Base-by-base conservation (phyloP, 2,888 invertebrate genomes). In the Tribolium freemani region DNA sequence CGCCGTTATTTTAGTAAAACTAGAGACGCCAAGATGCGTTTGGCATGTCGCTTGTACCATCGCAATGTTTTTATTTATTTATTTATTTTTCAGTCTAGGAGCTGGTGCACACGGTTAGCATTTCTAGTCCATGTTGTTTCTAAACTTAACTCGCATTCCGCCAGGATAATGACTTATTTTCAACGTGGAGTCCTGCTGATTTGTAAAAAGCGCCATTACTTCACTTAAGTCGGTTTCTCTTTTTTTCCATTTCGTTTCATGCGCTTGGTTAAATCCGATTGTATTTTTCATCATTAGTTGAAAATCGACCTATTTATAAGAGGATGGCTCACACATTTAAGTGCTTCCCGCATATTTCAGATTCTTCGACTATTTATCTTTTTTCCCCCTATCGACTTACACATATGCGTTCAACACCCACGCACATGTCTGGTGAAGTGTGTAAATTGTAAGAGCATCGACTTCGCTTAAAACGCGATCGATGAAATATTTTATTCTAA, bases 21-120 rank as follows among this genome's bases (percentile, higher is more conserved):
- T 69, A 53, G 46, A 70, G 74, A 71, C 72, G 75, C 75, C 77
- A 74, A 70, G 75, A 76, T 74, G 75, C 77, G 75, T 68, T 74
- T 75, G 74, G 77, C 74, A 73, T 69, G 75, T 71, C 72, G 54
- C 45, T 26, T 30, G 64, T 56, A 48, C 46, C 57, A 26, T 45
- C 54, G 66, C 66, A 48, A 31, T 57, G 57, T 53, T 57, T 68
- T 60, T 46, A 53, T 58, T 51, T 60, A 53, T 58, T 51, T 60
- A 58, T 60, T 69, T 69, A 60, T 69, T 69, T 69, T 69, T 69
- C 69, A 60, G 50, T 58, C 53, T 53, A 60, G 69, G 60, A 57
- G 48, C 26, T 63, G 16, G 63, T 68, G 68, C 68, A 68, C 68
- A 68, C 68, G 57, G 57, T 57, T 64, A 11, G 56, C 56, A 46